phyloP scores from a whole-genome alignment of 2,888 invertebrate species.

The Polydrusus pterygomalis region DNA sequence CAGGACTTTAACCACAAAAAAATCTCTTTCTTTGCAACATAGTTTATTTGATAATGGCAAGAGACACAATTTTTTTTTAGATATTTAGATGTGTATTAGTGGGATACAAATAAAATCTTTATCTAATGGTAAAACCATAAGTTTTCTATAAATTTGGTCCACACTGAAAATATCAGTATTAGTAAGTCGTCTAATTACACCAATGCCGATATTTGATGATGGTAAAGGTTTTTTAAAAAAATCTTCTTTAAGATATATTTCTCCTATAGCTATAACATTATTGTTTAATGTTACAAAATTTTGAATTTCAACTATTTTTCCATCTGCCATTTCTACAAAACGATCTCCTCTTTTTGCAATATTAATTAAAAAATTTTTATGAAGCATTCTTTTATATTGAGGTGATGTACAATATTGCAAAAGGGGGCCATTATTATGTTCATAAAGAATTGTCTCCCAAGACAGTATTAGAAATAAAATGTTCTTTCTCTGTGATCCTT shows the following conservation, averaged over 20 bases:
- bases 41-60: too few relatives aligned
- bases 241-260: not conserved
- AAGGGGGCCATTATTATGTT: not conserved
- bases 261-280: not conserved
- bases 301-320: not conserved
- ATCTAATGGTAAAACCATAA: not conserved
- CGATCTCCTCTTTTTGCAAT: not conserved
- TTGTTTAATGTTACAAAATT: not conserved
- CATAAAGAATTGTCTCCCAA: not conserved
- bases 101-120: not conserved
- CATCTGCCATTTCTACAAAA: not conserved
- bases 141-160: not conserved
- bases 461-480: not conserved
- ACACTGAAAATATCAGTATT: not conserved
- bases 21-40: too few relatives aligned
- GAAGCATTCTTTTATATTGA: not conserved
- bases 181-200: not conserved
- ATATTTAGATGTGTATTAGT: not conserved
- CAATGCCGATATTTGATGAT: not conserved
- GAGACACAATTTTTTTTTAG: too few relatives aligned
- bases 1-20: too few relatives aligned
- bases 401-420: not conserved
- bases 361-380: not conserved
- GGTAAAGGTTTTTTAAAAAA: not conserved
- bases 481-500: not conserved